Evolutionary conservation across 30 jellyfish, hydroid and myxozoan species (phyloP).

Genomic region (Chironex yamaguchii): DNA sequence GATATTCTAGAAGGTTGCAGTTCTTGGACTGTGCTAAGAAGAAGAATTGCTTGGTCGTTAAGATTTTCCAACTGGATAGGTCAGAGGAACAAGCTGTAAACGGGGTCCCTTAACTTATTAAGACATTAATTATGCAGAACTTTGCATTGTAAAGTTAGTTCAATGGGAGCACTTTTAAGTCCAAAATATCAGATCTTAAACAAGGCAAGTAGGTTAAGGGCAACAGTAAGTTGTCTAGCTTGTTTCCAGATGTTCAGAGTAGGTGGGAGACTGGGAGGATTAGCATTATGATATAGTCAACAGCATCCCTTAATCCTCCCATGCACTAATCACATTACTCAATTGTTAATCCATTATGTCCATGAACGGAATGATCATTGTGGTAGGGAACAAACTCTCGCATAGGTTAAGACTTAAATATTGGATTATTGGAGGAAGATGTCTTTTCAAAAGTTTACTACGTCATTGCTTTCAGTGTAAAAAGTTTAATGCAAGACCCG

Average conservation of each 20-base stretch:
- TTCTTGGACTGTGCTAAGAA: background rate
- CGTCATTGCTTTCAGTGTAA: background rate
- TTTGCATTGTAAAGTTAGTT: background rate
- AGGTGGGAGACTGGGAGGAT: background rate
- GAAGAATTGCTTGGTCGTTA: background rate
- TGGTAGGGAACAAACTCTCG: background rate
- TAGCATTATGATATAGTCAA: background rate
- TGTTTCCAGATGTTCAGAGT: background rate
- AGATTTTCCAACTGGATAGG: background rate
- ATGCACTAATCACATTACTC: background rate
- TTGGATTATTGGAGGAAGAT: background rate
- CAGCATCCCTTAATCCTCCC: background rate
- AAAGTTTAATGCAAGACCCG: background rate
- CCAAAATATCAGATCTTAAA: background rate
- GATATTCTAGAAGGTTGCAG: background rate
- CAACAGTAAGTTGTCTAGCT: background rate
- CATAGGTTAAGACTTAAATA: background rate
- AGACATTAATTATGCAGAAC: background rate
- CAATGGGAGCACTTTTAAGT: background rate
- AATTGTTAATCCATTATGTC: background rate
- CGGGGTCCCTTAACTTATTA: background rate
- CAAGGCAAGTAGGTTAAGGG: background rate
- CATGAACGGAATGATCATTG: background rate
- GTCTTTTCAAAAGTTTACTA: background rate
- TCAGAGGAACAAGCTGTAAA: background rate